Base-by-base conservation (phyloP, 2,797 vertebrate species). In the Clarias fuscus region DNA sequence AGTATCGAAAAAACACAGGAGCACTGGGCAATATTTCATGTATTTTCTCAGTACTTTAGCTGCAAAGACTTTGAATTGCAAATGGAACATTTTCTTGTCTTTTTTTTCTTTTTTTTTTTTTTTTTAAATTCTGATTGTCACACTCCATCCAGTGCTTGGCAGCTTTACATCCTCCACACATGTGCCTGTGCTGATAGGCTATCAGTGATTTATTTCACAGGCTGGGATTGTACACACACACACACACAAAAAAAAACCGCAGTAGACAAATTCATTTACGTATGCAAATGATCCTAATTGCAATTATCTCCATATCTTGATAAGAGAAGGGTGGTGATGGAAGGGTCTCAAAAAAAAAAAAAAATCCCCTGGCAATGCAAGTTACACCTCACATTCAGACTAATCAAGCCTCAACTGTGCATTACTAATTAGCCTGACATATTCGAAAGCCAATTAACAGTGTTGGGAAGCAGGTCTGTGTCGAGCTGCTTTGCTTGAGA, bases 211-310 rank as follows among this genome's bases (percentile, higher is more conserved):
- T 92, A 92, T 91, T 93, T 88, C 87, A 88, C 88, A 88, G 91
- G 88, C 71, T 86, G 86, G 85, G 90, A 93, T 93, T 90, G 86
- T 24, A 15, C 10, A 18, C 40, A 75, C n/a, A n/a, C n/a, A n/a
- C n/a, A n/a, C n/a, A n/a, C n/a, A n/a, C n/a, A 75, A 93, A 91
- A 92, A 91, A 75, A 53, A 53, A 37, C 4, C 13, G 90, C 91
- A 90, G 90, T 89, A 91, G 91, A 94, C 91, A 93, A 93, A 93
- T 93, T 94, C 87, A 95, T 94, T 94, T 94, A 93, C 88, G 77
- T 93, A 94, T 94, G 94, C 93, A 94, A 95, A 95, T 95, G 17
- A 92, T 89, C 91, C 90, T 93, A 94, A 94, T 93, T 94, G 92
- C 91, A 95, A 93, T 94, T 93, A 95, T 95, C 94, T 94, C 88